A percentile compares a stretch with the other conserved stretches of the same genome.
phyloP scores from a whole-genome alignment of 1,140 invertebrate species.

The Scaptomyza graminum region DNA sequence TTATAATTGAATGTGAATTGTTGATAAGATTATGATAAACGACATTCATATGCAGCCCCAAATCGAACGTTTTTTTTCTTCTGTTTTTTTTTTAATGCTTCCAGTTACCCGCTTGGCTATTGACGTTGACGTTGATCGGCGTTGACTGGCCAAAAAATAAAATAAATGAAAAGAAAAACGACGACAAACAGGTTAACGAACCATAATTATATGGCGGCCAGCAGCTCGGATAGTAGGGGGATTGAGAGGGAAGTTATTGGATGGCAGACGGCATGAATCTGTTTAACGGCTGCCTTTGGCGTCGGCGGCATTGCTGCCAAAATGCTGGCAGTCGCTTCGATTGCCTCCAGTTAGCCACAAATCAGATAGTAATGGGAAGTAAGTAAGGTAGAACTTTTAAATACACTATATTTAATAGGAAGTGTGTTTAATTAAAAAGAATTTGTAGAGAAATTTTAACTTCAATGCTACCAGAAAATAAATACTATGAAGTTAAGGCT shows the following conservation, averaged over 20 bases:
- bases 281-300: slow-evolving; percentile 56
- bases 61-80: slow-evolving; percentile 16
- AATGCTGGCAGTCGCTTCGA: slow-evolving; percentile 60
- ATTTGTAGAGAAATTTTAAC: no score
- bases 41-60: slow-evolving; percentile 69
- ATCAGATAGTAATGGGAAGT: slow-evolving; percentile 28
- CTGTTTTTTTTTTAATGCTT: slow-evolving; percentile 4
- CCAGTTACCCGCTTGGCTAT: slow-evolving; percentile 5
- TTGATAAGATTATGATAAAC: slow-evolving; percentile 83
- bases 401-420: slow-evolving; percentile 8
- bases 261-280: slow-evolving; percentile 38
- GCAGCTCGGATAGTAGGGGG: neutral
- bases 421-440: neutral
- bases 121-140: slow-evolving; percentile 63
- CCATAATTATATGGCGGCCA: slow-evolving; percentile 43
- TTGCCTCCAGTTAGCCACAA: slow-evolving; percentile 5
- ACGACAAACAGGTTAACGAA: slow-evolving; percentile 71
- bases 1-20: slow-evolving; percentile 83
- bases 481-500: no score
- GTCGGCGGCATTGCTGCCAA: slow-evolving; percentile 75
- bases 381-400: neutral
- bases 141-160: slow-evolving; percentile 49
- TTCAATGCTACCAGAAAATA: no score
- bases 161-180: slow-evolving; percentile 40
- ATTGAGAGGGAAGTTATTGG: slow-evolving; percentile 3